These are phyloP conservation scores for Drosophila seguyi DNA, from an alignment of 1,140 invertebrate species.

Conservation along the genomic window DNA sequence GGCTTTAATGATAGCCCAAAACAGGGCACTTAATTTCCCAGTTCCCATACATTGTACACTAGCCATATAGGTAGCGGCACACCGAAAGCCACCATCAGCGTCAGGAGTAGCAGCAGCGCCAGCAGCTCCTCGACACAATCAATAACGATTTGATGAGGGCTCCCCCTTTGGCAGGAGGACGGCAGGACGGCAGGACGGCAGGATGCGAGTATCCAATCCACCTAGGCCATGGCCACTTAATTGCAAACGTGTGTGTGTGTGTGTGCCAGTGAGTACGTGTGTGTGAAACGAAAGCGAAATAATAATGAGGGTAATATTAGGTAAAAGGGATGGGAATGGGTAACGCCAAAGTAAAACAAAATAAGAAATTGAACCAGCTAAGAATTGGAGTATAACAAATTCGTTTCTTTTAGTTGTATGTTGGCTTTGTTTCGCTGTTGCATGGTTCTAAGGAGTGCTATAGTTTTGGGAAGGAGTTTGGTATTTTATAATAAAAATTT, in stretches of 20 bases:
- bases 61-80: not conserved
- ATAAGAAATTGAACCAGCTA: conserved; percentile 50
- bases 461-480: not conserved
- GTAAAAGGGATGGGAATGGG: conserved; percentile 13
- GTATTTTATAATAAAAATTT: too few relatives aligned
- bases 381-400: conserved; percentile 40
- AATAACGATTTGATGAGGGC: conserved; percentile 80
- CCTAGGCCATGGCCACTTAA: conserved; percentile 72
- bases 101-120: conserved; percentile 20
- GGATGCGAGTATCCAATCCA: conserved; percentile 70
- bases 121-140: conserved; percentile 54
- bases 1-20: conserved; percentile 82
- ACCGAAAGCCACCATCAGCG: conserved; percentile 19
- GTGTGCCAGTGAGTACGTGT: conserved; percentile 3
- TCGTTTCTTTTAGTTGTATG: not conserved
- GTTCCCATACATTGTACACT: conserved; percentile 40
- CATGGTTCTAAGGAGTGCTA: not conserved
- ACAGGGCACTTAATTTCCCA: conserved; percentile 76
- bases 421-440: not conserved
- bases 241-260: conserved; percentile 51
- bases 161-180: conserved; percentile 11
- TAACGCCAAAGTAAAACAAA: conserved; percentile 35
- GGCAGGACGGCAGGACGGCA: conserved; percentile 15
- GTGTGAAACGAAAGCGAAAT: conserved; percentile 75
- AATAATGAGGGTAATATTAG: conserved; percentile 80